Evolutionary conservation across 2,888 invertebrate genomes (phyloP).

Genomic region (Hetaerina titia): DNA sequence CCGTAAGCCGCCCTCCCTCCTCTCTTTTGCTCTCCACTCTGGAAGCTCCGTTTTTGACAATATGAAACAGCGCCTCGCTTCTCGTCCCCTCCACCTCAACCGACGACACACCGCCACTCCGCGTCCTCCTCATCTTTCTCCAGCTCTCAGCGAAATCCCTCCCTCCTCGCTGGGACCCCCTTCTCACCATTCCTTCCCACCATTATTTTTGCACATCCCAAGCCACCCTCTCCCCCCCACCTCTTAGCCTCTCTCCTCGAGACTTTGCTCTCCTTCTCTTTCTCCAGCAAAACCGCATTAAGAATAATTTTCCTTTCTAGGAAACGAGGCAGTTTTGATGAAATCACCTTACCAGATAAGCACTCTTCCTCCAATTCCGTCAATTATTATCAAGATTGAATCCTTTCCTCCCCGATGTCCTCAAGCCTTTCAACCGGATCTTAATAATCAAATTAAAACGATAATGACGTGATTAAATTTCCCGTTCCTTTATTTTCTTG

Average conservation of each 20-base stretch:
- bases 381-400: not conserved
- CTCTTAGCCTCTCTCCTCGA: not conserved
- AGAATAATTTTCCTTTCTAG: not conserved
- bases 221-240: not conserved
- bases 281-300: not conserved
- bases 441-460: not conserved
- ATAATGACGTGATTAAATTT: not conserved
- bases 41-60: not conserved
- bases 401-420: not conserved
- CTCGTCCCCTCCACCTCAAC: not conserved
- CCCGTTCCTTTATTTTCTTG: not conserved
- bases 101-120: not conserved
- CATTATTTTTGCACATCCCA: not conserved
- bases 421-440: not conserved
- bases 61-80: not conserved
- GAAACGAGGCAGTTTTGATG: slow-evolving; percentile 26
- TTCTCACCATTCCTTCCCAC: slow-evolving; percentile 17
- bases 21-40: not conserved
- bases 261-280: not conserved
- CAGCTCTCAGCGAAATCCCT: not conserved
- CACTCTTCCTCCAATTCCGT: not conserved
- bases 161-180: not conserved
- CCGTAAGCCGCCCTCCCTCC: not conserved
- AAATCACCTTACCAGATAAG: not conserved
- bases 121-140: not conserved